Conservation (phyloP, 2,888 invertebrate genomes). For the Cheilosia variabilis region DNA sequence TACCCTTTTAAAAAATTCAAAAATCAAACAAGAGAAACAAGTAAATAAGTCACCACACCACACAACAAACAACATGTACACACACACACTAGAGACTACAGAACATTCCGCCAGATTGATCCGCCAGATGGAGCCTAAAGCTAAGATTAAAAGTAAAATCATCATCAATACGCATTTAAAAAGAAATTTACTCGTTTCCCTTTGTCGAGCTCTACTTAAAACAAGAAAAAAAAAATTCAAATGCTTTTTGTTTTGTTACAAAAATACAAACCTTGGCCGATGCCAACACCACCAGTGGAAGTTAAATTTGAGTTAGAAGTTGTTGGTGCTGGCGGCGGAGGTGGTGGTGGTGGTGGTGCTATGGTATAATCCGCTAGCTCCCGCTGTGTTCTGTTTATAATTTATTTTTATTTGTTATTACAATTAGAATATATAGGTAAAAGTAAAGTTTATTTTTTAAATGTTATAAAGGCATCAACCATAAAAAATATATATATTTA, state of each 20-base stretch:
- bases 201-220: conserved; percentile 52
- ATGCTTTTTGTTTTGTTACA: conserved; percentile 36
- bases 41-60: conserved; percentile 37
- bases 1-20: conserved; percentile 1
- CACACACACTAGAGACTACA: conserved; percentile 16
- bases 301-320: conserved; percentile 63
- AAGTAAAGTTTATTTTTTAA: neutral
- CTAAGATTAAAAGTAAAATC: neutral
- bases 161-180: neutral
- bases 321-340: conserved; percentile 50
- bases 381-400: conserved; percentile 72
- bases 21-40: conserved; percentile 52
- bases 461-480: neutral
- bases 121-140: neutral
- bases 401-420: conserved; percentile 63
- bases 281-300: conserved; percentile 68
- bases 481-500: neutral
- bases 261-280: conserved; percentile 75
- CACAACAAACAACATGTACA: conserved; percentile 25
- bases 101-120: conserved; percentile 9
- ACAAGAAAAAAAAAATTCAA: conserved; percentile 12
- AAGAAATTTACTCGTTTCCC: conserved; percentile 64
- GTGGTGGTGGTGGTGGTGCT: conserved; percentile 65
- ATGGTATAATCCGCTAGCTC: conserved; percentile 69
- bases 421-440: conserved; percentile 31